These are phyloP conservation scores for Alloplasta piceator DNA, from an alignment of 2,888 invertebrate species.

Conservation along the genomic window DNA sequence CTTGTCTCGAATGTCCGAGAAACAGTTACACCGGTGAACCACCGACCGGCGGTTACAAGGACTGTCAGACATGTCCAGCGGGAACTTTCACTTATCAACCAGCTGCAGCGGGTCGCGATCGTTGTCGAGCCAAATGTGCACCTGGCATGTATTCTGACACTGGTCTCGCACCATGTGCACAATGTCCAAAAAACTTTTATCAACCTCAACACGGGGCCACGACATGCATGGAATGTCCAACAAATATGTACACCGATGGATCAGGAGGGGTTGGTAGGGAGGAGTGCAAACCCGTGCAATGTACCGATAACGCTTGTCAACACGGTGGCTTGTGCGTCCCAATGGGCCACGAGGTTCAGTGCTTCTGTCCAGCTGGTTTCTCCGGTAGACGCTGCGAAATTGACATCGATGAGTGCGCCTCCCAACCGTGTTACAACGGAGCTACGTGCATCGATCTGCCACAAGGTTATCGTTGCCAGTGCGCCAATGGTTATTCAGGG, in stretches of 20 bases:
- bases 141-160: slow-evolving; percentile 96
- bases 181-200: slow-evolving; percentile 96
- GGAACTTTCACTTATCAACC: slow-evolving; percentile 96
- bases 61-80: slow-evolving; percentile 96
- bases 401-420: slow-evolving; percentile 97
- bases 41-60: slow-evolving; percentile 95
- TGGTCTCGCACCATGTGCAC: slow-evolving; percentile 96
- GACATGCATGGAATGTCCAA: slow-evolving; percentile 95
- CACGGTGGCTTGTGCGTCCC: slow-evolving; percentile 96
- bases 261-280: slow-evolving; percentile 92
- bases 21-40: slow-evolving; percentile 95
- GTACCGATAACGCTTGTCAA: slow-evolving; percentile 94
- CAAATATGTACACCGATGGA: slow-evolving; percentile 93
- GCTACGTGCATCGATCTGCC: slow-evolving; percentile 96
- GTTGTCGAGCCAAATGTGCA: slow-evolving; percentile 94
- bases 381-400: slow-evolving; percentile 96
- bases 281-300: slow-evolving; percentile 94
- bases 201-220: slow-evolving; percentile 94
- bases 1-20: slow-evolving; percentile 96
- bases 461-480: slow-evolving; percentile 96
- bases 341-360: slow-evolving; percentile 94
- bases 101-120: slow-evolving; percentile 92
- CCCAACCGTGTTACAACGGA: slow-evolving; percentile 96
- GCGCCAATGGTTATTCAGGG: slow-evolving; percentile 94
- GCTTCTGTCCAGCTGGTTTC: slow-evolving; percentile 97